Evolutionary conservation across 2,888 invertebrate genomes (phyloP).

Genomic region (Tigriopus californicus): DNA sequence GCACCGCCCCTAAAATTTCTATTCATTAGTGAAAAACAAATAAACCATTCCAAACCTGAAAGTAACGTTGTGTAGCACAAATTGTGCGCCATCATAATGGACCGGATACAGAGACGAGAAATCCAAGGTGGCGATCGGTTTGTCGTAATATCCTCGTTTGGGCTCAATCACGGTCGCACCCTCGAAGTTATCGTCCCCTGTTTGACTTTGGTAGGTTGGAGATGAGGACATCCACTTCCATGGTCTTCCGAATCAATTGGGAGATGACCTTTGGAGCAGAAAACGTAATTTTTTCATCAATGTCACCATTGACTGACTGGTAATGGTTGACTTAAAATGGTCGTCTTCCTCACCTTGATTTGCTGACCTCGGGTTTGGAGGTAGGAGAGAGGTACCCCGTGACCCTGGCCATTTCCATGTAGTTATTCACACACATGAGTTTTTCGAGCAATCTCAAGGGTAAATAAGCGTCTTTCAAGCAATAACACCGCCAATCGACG

Average conservation of each 20-base stretch:
- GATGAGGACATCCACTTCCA: constrained; percentile 69
- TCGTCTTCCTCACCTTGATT: constrained; percentile 41
- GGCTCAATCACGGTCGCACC: constrained; percentile 99
- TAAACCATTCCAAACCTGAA: neutral
- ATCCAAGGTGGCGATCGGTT: constrained; percentile 95
- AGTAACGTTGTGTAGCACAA: constrained; percentile 90
- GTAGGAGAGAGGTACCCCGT: constrained; percentile 90
- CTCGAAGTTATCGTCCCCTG: constrained; percentile 76
- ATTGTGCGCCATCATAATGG: constrained; percentile 99
- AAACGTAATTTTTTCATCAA: no score
- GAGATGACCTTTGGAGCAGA: constrained; percentile 41
- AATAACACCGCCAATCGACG: constrained; percentile 86
- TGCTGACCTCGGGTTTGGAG: constrained; percentile 91
- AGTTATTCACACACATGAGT: constrained; percentile 93
- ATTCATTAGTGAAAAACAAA: no score
- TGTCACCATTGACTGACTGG: no score
- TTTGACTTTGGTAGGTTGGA: constrained; percentile 61
- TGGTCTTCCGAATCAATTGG: constrained; percentile 73
- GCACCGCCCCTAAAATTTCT: no score
- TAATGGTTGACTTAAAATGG: neutral
- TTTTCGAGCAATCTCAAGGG: constrained; percentile 84
- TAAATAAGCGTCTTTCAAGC: constrained; percentile 90
- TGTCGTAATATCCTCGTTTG: constrained; percentile 66
- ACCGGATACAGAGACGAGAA: constrained; percentile 98
- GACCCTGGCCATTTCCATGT: constrained; percentile 99